Conservation (phyloP, 2,797 vertebrate species). For the Calcarius lapponicus region DNA sequence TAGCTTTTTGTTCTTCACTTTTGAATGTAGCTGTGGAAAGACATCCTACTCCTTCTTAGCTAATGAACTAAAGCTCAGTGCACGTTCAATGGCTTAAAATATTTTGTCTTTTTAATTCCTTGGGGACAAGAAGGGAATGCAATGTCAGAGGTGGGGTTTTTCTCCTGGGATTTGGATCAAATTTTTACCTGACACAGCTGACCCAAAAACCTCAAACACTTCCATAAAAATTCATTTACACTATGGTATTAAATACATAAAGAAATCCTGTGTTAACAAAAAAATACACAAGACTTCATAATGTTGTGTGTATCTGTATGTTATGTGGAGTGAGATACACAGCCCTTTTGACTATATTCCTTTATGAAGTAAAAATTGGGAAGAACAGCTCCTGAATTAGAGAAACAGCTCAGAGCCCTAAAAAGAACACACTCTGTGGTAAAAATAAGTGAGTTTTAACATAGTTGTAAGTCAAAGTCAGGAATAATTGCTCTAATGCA, state of each 20-base stretch:
- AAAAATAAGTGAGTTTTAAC: conserved; percentile 16
- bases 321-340: not conserved
- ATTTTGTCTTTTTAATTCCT: not conserved
- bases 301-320: not conserved
- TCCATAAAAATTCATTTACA: not conserved
- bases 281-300: not conserved
- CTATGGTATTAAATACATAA: not conserved
- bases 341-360: not conserved
- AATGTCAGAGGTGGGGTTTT: not conserved
- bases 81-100: not conserved
- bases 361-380: not conserved
- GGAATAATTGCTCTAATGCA: not conserved
- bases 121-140: not conserved
- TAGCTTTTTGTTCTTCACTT: conserved; percentile 58
- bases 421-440: not conserved
- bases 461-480: not conserved
- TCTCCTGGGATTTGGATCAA: not conserved
- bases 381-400: not conserved
- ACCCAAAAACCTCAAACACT: not conserved
- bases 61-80: not conserved
- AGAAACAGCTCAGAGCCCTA: not conserved
- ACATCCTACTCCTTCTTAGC: not conserved
- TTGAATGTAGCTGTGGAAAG: conserved; percentile 19
- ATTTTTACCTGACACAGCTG: not conserved
- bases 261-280: not conserved